Conservation (phyloP, 2,888 invertebrate species). For the Melolontha melolontha region DNA sequence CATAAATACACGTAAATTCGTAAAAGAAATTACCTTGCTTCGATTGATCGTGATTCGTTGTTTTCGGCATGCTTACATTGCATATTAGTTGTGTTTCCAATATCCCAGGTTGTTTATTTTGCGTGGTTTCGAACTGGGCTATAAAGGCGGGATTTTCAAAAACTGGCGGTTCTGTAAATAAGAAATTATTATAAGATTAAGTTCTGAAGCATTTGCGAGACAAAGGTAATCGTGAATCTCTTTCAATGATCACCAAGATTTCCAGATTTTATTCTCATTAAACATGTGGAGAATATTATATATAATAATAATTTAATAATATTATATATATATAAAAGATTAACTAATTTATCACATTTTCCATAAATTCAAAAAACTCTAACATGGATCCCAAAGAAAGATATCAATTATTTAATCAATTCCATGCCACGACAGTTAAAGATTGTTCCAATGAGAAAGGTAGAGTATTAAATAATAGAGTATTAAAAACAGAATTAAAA, state of each 20-base stretch:
- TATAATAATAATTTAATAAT: too few species aligned
- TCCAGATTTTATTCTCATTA: too few species aligned
- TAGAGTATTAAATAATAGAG: too few species aligned
- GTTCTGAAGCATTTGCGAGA: neutral
- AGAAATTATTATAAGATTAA: neutral
- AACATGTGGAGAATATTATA: too few species aligned
- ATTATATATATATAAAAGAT: too few species aligned
- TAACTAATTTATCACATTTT: too few species aligned
- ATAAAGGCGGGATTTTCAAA: conserved; percentile 65
- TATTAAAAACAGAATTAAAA: too few species aligned
- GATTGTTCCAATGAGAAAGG: too few species aligned
- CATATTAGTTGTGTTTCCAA: conserved; percentile 52
- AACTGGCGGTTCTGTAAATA: conserved; percentile 67
- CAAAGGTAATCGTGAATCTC: neutral
- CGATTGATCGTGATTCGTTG: neutral
- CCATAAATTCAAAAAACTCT: too few species aligned
- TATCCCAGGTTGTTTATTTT: conserved; percentile 30
- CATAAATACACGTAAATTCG: neutral
- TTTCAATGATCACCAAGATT: neutral
- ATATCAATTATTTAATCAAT: too few species aligned
- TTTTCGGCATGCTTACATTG: conserved; percentile 50
- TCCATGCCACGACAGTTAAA: too few species aligned
- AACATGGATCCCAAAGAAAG: too few species aligned
- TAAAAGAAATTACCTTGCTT: conserved; percentile 27
- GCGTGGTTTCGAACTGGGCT: conserved; percentile 44